phyloP scores from a whole-genome alignment of 2,888 invertebrate species.

The Chymomyza fuscimana region DNA sequence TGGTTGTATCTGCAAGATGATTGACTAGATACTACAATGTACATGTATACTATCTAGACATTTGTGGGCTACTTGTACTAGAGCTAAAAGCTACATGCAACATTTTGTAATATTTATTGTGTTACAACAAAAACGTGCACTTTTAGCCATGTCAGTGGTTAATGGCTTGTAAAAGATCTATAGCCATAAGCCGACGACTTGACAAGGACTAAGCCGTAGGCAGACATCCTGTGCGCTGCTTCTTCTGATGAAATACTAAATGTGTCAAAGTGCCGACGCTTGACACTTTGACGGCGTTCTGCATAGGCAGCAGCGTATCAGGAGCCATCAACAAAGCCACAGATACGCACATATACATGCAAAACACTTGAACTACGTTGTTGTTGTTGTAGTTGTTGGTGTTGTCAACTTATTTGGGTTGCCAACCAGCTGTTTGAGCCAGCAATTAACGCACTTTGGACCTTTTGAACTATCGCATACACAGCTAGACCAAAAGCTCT shows the following conservation, averaged over 20 bases:
- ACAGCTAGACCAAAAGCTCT: constrained; percentile 12
- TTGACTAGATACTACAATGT: background rate
- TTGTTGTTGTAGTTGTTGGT: constrained; percentile 10
- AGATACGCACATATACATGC: background rate
- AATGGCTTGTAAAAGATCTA: constrained; percentile 67
- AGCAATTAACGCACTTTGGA: constrained; percentile 66
- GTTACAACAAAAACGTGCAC: background rate
- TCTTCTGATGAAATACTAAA: constrained; percentile 53
- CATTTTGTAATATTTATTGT: background rate
- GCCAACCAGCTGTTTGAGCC: constrained; percentile 9
- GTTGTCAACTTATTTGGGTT: constrained; percentile 44
- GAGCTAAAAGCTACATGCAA: background rate
- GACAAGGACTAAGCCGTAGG: constrained; percentile 1
- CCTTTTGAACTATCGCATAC: background rate
- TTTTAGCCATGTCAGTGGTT: constrained; percentile 28
- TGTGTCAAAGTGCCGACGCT: constrained; percentile 22
- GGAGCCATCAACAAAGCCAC: constrained; percentile 1
- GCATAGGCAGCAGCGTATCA: too few relatives aligned
- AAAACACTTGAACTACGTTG: background rate
- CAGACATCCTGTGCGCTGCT: background rate
- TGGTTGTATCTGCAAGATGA: background rate
- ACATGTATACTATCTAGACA: constrained; percentile 8
- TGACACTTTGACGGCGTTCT: constrained; percentile 1
- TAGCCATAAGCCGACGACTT: constrained; percentile 15
- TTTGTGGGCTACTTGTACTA: background rate